Evolutionary conservation across 2,888 invertebrate genomes (phyloP), one percentile per base, ranked within the genome.

Genomic region (Tipula unca): DNA sequence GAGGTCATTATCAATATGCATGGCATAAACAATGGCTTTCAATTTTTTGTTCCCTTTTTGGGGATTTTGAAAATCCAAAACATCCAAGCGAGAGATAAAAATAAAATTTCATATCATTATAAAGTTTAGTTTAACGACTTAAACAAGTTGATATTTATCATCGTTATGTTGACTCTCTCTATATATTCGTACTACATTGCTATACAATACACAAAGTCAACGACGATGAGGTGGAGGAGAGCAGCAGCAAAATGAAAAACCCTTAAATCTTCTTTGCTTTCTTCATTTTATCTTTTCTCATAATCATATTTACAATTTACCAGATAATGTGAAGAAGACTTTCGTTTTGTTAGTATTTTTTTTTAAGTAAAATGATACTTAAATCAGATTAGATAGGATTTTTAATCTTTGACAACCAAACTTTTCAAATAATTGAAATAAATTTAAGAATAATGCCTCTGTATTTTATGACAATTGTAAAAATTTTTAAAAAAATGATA

Each of bases 371-470:
- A 69, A 69, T 13, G 69, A 69, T 69, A 69, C 69, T 69, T 69
- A 69, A 69, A 69, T 25, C 25, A 69, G 69, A 69, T 69, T 69
- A 69, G 69, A 25, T 69, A 69, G 69, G 69, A 69, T 69, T 69
- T 69, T 69, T 69, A 69, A 69, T 69, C 69, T 69, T 69, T 69
- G 69, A 69, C 69, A 69, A 69, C 69, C 69, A 69, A 69, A 69
- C 25, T 69, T 69, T 69, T 25, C 20, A 25, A 69, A 69, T 69
- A 69, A 69, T 69, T 69, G 69, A 69, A 69, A 69, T 69, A 69
- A 69, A 69, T 69, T 25, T 69, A 69, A 13, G 69, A 69, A 69
- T 69, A 69, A 69, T 69, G 25, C 25, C 69, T 69, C 25, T 10
- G 69, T 69, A 69, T 69, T 69, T 69, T 69, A 69, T 69, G 69